Evolutionary conservation across 2,888 invertebrate genomes (phyloP).

Genomic region (Cantharis flavilabris): DNA sequence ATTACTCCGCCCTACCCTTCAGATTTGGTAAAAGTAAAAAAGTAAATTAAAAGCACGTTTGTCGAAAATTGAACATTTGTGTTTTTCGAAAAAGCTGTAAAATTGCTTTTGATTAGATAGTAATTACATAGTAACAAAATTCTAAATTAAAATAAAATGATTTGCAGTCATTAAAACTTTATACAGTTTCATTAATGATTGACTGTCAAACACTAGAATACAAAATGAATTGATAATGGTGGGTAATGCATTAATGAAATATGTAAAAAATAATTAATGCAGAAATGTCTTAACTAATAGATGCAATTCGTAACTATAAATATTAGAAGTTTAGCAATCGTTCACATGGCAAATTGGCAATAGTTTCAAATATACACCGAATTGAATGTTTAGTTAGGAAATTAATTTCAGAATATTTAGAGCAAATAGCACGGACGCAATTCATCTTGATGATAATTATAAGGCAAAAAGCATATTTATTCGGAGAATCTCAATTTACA

Average conservation of each 20-base stretch:
- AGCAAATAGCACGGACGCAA: slow-evolving; percentile 1
- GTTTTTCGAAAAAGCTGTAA: no score
- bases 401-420: slow-evolving; percentile 14
- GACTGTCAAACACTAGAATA: neutral
- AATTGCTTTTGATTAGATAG: no score
- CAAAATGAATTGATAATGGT: no score
- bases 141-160: neutral
- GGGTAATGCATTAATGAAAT: neutral
- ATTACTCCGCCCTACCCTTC: no score
- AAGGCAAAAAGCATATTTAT: neutral
- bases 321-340: neutral
- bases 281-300: neutral
- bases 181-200: neutral
- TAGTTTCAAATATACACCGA: slow-evolving; percentile 2
- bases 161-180: neutral
- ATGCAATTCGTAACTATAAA: neutral
- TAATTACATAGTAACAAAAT: no score
- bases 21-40: no score
- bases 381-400: neutral
- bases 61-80: no score
- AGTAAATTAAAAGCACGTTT: no score
- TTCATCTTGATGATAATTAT: slow-evolving; percentile 10
- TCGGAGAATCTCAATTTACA: neutral
- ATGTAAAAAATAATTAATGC: neutral
- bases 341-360: neutral